These are phyloP conservation scores for Anableps anableps DNA, from an alignment of 2,797 vertebrate species.

Conservation along the genomic window DNA sequence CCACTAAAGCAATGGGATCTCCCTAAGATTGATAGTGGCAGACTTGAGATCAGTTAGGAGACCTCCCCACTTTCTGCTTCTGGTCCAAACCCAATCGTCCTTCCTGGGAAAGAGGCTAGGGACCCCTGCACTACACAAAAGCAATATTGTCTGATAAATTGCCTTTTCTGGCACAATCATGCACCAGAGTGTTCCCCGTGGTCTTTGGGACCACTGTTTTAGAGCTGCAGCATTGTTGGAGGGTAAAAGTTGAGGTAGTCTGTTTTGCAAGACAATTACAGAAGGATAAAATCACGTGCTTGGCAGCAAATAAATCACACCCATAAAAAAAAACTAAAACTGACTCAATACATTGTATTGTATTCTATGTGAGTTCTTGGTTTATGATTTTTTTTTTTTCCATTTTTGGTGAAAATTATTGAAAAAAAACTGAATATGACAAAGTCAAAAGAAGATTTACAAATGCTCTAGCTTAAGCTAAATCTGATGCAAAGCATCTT, in stretches of 20 bases:
- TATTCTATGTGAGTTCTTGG: background rate
- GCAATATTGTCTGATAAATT: slow-evolving; percentile 81
- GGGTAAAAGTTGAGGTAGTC: slow-evolving; percentile 60
- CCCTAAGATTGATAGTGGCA: slow-evolving; percentile 71
- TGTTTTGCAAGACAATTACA: slow-evolving; percentile 47
- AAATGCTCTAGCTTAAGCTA: too few species aligned
- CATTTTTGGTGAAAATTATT: background rate
- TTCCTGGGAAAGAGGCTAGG: slow-evolving; percentile 66
- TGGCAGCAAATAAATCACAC: slow-evolving; percentile 39
- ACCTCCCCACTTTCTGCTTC: slow-evolving; percentile 58
- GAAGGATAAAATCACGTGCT: slow-evolving; percentile 46
- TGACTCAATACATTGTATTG: background rate
- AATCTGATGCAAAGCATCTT: too few species aligned
- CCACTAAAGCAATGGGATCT: slow-evolving; percentile 67
- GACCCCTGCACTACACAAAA: slow-evolving; percentile 71
- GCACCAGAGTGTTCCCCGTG: slow-evolving; percentile 63
- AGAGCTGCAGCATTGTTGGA: slow-evolving; percentile 51
- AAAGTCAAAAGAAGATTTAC: background rate
- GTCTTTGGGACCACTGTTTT: slow-evolving; percentile 65
- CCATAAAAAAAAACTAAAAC: slow-evolving; percentile 12
- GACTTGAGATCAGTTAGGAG: slow-evolving; percentile 65
- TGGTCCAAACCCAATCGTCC: slow-evolving; percentile 69
- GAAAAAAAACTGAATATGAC: background rate
- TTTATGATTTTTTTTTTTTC: slow-evolving; percentile 3
- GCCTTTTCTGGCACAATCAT: slow-evolving; percentile 74